Conservation (phyloP, 2,113 vertebrate species). For the Proteles cristata region DNA sequence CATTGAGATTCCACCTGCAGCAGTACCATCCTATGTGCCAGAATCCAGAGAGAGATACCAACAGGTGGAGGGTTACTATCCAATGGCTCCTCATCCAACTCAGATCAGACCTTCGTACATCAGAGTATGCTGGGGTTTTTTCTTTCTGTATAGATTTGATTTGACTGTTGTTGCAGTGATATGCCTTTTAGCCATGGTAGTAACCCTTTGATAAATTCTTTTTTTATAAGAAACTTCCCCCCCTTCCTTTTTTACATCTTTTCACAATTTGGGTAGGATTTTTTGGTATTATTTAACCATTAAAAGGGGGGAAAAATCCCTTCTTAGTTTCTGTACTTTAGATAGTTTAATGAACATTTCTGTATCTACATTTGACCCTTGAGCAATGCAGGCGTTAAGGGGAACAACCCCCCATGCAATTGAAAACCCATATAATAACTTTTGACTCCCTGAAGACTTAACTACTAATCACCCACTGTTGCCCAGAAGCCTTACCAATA, state of each 20-base stretch:
- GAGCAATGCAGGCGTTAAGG: neutral
- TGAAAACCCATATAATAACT: neutral
- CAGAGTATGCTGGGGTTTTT: constrained; percentile 87
- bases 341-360: constrained; percentile 26
- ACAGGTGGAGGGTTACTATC: constrained; percentile 92
- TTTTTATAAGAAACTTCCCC: neutral
- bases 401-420: neutral
- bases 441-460: neutral
- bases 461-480: neutral
- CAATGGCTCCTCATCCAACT: constrained; percentile 88
- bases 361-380: neutral
- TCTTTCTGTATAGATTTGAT: neutral
- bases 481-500: neutral
- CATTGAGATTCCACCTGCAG: constrained; percentile 90
- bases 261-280: neutral
- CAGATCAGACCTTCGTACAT: constrained; percentile 92
- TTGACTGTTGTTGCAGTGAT: neutral
- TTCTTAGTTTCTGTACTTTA: constrained; percentile 48
- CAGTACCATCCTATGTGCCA: constrained; percentile 91
- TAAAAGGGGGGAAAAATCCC: neutral
- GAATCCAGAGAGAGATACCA: constrained; percentile 92
- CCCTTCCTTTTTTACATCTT: neutral
- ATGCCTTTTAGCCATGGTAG: neutral
- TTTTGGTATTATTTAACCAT: neutral
- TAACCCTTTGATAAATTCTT: neutral